A percentile compares a stretch with the other conserved stretches of the same genome.
These are phyloP conservation scores for Sturnus vulgaris DNA, from an alignment of 2,113 vertebrate species.

Conservation along the genomic window DNA sequence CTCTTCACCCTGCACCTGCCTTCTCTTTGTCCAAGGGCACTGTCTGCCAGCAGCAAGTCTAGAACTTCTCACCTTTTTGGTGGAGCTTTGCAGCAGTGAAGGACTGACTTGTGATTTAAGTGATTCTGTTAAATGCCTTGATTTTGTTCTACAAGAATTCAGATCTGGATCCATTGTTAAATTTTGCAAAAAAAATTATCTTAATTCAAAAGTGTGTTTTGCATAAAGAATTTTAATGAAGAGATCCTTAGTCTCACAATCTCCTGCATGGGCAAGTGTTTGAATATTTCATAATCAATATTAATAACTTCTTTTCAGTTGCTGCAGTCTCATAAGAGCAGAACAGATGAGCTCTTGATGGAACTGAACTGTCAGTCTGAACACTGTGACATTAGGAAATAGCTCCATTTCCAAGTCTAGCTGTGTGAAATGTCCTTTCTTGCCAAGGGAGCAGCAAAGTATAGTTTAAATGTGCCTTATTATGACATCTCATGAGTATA, in stretches of 20 bases:
- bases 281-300: constrained; percentile 60
- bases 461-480: constrained; percentile 2
- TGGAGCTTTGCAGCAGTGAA: not conserved
- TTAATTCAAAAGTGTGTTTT: not conserved
- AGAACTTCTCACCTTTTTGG: not conserved
- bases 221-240: constrained; percentile 10
- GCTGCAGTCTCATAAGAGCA: constrained; percentile 22
- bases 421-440: not conserved
- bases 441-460: constrained; percentile 14
- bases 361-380: not conserved
- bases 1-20: not conserved
- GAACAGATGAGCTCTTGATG: constrained; percentile 10
- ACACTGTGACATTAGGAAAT: constrained; percentile 16
- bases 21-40: not conserved
- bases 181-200: not conserved
- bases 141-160: not conserved
- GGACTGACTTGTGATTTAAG: not conserved
- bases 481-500: constrained; percentile 27
- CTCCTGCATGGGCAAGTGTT: not conserved
- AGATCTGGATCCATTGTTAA: not conserved
- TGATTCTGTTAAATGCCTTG: not conserved
- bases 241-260: not conserved
- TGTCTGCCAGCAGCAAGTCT: not conserved
- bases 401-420: not conserved
- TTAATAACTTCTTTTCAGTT: constrained; percentile 57